Conservation (phyloP, 1,140 invertebrate genomes). For the Ceratoteleas bidentatus region DNA sequence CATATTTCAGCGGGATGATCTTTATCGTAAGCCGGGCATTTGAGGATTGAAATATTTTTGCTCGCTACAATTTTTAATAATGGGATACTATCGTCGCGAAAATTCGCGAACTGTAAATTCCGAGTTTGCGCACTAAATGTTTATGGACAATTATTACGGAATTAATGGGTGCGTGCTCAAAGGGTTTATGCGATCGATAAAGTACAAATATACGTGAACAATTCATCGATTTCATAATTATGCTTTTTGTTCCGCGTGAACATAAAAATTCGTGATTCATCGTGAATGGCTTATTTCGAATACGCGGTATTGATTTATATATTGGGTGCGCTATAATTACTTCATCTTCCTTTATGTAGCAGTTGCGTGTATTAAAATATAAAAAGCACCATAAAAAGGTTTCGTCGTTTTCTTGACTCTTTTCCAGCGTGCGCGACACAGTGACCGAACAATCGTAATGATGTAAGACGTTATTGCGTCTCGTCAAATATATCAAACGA, state of each 20-base stretch:
- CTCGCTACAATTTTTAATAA: neutral
- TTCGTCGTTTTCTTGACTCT: neutral
- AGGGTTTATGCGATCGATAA: too few species aligned
- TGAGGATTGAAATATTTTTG: slow-evolving; percentile 4
- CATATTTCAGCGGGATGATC: slow-evolving; percentile 3
- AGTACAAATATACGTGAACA: neutral
- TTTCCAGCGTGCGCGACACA: neutral
- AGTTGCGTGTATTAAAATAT: slow-evolving; percentile 37
- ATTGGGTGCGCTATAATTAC: slow-evolving; percentile 38
- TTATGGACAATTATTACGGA: too few species aligned
- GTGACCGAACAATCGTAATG: neutral
- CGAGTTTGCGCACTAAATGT: too few species aligned
- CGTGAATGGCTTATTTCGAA: slow-evolving; percentile 22
- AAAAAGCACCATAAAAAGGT: neutral
- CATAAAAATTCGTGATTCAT: slow-evolving; percentile 11
- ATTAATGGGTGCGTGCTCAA: too few species aligned
- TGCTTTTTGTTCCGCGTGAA: neutral
- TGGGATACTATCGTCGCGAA: too few species aligned
- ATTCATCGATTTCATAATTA: slow-evolving; percentile 2
- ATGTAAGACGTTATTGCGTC: neutral
- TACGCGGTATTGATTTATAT: slow-evolving; percentile 35
- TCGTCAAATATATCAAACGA: neutral
- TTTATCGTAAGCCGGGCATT: slow-evolving; percentile 12
- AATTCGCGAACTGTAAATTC: too few species aligned
- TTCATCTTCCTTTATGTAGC: slow-evolving; percentile 26